These are phyloP conservation scores for Leucoma salicis DNA, from an alignment of 2,888 invertebrate species.

Conservation along the genomic window DNA sequence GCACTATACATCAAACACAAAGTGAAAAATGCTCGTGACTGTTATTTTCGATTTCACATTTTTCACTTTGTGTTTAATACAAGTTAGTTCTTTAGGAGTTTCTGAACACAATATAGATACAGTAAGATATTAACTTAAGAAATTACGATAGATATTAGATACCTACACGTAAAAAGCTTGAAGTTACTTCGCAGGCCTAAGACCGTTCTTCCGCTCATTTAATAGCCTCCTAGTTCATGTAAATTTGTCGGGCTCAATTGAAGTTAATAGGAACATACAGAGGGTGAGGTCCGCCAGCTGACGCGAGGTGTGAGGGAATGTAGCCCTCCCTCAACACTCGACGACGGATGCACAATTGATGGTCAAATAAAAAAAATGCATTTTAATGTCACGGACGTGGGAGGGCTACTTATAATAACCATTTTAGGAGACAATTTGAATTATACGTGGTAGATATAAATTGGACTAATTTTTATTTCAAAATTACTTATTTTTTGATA, in stretches of 20 bases:
- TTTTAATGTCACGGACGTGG: constrained; percentile 35
- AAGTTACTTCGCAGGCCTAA: no score
- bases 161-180: no score
- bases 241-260: constrained; percentile 82
- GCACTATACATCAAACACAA: no score
- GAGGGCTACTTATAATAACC: constrained; percentile 36
- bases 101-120: no score
- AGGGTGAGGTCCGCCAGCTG: constrained; percentile 78
- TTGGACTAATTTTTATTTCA: constrained; percentile 10
- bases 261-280: constrained; percentile 77
- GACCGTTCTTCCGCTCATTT: constrained; percentile 32
- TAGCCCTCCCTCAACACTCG: constrained; percentile 61
- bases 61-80: no score
- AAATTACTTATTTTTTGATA: no score
- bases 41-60: no score
- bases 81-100: no score
- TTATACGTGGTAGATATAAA: constrained; percentile 14
- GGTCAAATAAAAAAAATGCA: constrained; percentile 59
- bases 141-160: no score
- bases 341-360: constrained; percentile 65
- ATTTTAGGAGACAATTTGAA: constrained; percentile 34
- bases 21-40: no score
- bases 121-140: no score
- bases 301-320: constrained; percentile 81
- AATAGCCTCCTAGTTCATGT: constrained; percentile 63